Conservation (phyloP, 2,888 invertebrate genomes). For the Nipponacmea schrenckii region DNA sequence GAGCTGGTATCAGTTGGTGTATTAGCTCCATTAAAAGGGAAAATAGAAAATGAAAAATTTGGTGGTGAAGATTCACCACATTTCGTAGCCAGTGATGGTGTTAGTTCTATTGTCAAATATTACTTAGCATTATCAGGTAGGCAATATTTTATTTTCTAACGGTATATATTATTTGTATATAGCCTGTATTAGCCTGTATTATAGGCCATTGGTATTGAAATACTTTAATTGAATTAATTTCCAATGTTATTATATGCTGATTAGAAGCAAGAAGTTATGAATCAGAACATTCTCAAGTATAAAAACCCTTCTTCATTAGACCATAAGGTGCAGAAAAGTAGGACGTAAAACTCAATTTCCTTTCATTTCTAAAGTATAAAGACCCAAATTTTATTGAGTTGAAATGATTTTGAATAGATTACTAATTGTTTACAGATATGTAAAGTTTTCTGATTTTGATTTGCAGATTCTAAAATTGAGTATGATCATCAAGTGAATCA, state of each 20-base stretch:
- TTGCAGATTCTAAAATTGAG: conserved; percentile 37
- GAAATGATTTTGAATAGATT: background rate
- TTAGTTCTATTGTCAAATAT: conserved; percentile 62
- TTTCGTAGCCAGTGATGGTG: conserved; percentile 64
- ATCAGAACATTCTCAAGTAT: too few species aligned
- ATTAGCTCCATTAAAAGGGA: conserved; percentile 52
- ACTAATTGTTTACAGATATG: background rate
- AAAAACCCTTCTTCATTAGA: too few species aligned
- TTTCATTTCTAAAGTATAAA: too few species aligned
- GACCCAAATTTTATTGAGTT: background rate
- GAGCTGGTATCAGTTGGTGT: conserved; percentile 54
- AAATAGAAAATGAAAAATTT: conserved; percentile 54
- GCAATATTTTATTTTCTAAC: background rate
- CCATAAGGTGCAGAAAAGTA: too few species aligned
- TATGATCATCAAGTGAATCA: conserved; percentile 38
- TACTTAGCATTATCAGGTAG: conserved; percentile 52
- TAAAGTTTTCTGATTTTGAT: background rate
- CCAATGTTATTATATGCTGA: too few species aligned
- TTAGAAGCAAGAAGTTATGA: too few species aligned
- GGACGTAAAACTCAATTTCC: too few species aligned
- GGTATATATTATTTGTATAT: too few species aligned
- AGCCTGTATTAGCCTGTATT: background rate
- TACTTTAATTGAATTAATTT: too few species aligned
- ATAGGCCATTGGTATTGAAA: too few species aligned
- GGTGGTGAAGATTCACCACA: conserved; percentile 51